These are phyloP conservation scores for Myotis lucifugus DNA, from an alignment of 2,113 vertebrate genomes.

Conservation along the genomic window DNA sequence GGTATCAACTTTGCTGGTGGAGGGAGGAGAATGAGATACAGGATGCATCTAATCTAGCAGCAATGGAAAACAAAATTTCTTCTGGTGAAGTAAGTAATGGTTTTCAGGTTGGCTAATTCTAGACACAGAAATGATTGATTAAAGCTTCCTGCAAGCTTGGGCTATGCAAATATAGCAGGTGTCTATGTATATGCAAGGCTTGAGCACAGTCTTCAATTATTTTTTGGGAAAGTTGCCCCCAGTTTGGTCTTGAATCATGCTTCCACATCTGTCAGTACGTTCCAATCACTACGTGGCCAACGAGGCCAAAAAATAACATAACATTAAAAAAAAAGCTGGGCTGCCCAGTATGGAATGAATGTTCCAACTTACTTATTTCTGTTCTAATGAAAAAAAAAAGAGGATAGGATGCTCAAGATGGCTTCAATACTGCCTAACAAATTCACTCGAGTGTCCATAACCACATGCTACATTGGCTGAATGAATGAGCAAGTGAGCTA, in stretches of 20 bases:
- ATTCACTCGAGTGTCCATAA: background rate
- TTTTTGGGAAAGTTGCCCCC: conserved; percentile 13
- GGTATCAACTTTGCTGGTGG: conserved; percentile 20
- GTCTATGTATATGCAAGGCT: conserved; percentile 40
- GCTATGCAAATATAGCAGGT: conserved; percentile 67
- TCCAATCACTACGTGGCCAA: background rate
- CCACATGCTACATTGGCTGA: background rate
- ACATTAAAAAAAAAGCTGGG: background rate
- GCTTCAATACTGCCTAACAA: no score
- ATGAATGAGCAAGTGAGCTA: background rate
- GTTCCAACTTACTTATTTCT: conserved; percentile 33
- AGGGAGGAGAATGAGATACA: background rate
- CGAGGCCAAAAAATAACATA: background rate
- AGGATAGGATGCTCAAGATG: background rate
- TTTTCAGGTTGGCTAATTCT: conserved; percentile 68
- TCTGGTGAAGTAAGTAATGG: conserved; percentile 67
- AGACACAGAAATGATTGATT: conserved; percentile 68
- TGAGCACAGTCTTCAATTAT: background rate
- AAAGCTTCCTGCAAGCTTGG: conserved; percentile 40
- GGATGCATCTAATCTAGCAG: conserved; percentile 22
- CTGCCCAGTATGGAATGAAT: background rate
- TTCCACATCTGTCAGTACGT: conserved; percentile 23
- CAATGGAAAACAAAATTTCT: conserved; percentile 52
- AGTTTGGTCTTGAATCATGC: conserved; percentile 9
- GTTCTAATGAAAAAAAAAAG: background rate